Conservation (phyloP, 92 coral and sea anemone species). For the Siderastrea radians region DNA sequence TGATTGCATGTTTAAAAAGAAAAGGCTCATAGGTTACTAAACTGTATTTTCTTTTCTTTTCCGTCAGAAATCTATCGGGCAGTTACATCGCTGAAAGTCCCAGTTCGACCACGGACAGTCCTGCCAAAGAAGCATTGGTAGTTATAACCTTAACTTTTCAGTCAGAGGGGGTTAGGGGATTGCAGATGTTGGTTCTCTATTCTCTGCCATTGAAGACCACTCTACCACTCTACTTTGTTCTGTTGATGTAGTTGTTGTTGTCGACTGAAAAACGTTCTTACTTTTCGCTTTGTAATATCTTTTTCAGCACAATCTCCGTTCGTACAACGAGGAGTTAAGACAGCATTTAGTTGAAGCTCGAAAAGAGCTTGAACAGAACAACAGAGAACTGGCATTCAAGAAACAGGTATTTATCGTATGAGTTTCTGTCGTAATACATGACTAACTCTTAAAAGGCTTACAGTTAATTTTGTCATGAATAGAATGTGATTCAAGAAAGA, state of each 20-base stretch:
- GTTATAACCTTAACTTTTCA: not conserved
- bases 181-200: not conserved
- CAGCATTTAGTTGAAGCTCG: slow-evolving; percentile 90
- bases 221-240: not conserved
- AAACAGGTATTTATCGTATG: slow-evolving; percentile 67
- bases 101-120: slow-evolving; percentile 77
- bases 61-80: slow-evolving; percentile 73
- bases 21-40: not conserved
- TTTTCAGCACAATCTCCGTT: slow-evolving; percentile 83
- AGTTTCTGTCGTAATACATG: not conserved
- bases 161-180: not conserved
- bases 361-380: slow-evolving; percentile 84
- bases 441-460: no score
- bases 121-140: slow-evolving; percentile 97
- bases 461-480: no score
- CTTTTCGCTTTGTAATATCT: not conserved
- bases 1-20: not conserved
- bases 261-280: not conserved
- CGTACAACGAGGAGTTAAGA: slow-evolving; percentile 90
- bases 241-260: not conserved
- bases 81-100: slow-evolving; percentile 82
- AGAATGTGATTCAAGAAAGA: no score
- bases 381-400: slow-evolving; percentile 63
- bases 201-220: not conserved
- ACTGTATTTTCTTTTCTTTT: not conserved